phyloP scores from a whole-genome alignment of 2,113 vertebrate species.

The Thalassoma bifasciatum region DNA sequence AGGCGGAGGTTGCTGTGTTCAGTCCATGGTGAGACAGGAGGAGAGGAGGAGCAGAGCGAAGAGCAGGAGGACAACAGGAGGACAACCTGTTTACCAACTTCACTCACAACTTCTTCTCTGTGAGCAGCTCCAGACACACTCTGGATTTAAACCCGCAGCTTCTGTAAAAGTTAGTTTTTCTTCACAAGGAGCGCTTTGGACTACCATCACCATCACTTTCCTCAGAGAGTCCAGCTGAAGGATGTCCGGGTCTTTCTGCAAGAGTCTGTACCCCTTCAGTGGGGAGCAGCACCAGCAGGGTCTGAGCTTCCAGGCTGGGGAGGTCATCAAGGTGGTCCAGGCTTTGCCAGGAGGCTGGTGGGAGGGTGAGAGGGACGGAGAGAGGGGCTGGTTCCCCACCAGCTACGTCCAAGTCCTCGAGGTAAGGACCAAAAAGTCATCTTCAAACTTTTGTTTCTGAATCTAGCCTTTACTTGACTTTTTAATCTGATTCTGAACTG shows the following conservation, averaged over 20 bases:
- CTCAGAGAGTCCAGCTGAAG: background rate
- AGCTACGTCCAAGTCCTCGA: slow-evolving; percentile 95
- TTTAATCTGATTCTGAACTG: no score
- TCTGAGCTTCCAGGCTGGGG: slow-evolving; percentile 91
- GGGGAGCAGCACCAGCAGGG: slow-evolving; percentile 93
- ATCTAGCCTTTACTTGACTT: no score
- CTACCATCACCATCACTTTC: background rate
- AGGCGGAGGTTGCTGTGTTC: background rate
- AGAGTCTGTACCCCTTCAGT: slow-evolving; percentile 91
- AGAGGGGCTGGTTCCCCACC: slow-evolving; percentile 94
- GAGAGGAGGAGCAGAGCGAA: slow-evolving; percentile 20
- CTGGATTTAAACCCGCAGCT: background rate
- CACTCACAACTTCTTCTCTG: slow-evolving; percentile 1
- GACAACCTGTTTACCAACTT: slow-evolving; percentile 49
- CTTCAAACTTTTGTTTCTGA: background rate
- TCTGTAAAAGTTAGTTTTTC: background rate
- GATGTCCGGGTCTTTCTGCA: slow-evolving; percentile 86
- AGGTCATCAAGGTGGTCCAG: slow-evolving; percentile 90
- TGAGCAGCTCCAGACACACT: background rate
- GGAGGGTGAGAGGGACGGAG: slow-evolving; percentile 95
- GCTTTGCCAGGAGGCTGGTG: slow-evolving; percentile 94
- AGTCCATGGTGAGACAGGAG: background rate
- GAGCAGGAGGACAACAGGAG: slow-evolving; percentile 18
- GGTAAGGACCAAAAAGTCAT: slow-evolving; percentile 78
- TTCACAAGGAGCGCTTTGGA: background rate